Conservation (phyloP, 2,888 invertebrate species). For the Macrophya alboannulata region DNA sequence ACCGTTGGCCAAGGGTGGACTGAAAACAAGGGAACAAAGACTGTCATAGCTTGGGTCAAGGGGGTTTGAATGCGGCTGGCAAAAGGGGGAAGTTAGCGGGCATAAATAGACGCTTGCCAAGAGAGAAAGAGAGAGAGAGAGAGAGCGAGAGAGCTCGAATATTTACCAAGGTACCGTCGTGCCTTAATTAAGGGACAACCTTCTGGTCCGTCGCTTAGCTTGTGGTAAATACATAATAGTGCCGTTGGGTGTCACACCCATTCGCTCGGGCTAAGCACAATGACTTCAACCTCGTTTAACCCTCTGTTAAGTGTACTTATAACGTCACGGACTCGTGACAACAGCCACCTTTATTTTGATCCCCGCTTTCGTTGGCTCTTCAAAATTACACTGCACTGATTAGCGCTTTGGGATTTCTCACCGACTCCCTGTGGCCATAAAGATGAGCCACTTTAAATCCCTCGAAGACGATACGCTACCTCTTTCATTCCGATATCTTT, state of each 20-base stretch:
- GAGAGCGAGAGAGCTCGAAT: conserved; percentile 40
- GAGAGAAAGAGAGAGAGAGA: conserved; percentile 1
- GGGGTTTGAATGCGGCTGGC: conserved; percentile 48
- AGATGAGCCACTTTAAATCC: not conserved
- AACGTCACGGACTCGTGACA: conserved; percentile 49
- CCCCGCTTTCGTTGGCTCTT: conserved; percentile 19
- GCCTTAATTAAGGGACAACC: conserved; percentile 59
- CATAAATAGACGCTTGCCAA: conserved; percentile 48
- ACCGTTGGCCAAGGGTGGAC: conserved; percentile 43
- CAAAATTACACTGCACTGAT: conserved; percentile 34
- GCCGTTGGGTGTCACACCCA: conserved; percentile 56
- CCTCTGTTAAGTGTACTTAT: conserved; percentile 53
- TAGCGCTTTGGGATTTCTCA: conserved; percentile 8
- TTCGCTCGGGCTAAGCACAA: conserved; percentile 56
- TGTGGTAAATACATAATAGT: conserved; percentile 59
- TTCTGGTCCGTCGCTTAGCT: conserved; percentile 56
- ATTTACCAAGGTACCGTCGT: conserved; percentile 53
- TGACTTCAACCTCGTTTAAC: conserved; percentile 56
- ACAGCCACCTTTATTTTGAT: conserved; percentile 45
- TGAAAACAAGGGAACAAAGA: conserved; percentile 51
- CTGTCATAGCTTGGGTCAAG: conserved; percentile 38
- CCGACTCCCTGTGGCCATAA: not conserved
- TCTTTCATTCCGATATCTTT: not conserved
- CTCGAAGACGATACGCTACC: too few relatives aligned
- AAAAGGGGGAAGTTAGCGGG: conserved; percentile 51